Evolutionary conservation across 2,113 vertebrate genomes (phyloP), one percentile per base, ranked within the genome.

Genomic region (Tautogolabrus adspersus): DNA sequence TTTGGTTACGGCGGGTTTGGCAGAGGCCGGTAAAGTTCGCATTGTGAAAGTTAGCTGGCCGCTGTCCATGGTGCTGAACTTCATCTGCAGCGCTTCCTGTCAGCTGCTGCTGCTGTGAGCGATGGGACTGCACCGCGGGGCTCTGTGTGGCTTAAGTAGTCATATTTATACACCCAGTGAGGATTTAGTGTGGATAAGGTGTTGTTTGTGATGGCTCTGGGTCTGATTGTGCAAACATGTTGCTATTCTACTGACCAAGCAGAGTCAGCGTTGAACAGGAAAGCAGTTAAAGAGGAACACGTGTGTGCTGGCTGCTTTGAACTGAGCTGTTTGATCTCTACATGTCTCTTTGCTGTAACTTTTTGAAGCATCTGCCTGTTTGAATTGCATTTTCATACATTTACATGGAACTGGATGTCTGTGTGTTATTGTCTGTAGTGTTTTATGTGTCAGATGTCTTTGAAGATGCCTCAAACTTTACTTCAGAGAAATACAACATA

Each of bases 11-110:
- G 2, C 0, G 26, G 23, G 46, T 75, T 9, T 46, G 65, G 57
- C 30, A 21, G 38, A 12, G 0, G 37, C 65, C 1, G 8, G 4
- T 1, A 21, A 64, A 71, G 75, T 88, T 71, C 70, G 72, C 42
- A 1, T 62, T 42, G 62, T 34, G 44, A 10, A 30, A 72, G 51
- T 72, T 42, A 15, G 44, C 49, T 73, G 82, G 84, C 26, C 21
- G 70, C 91, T 93, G 92, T 94, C 92, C 89, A 81, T 92, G 92
- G 92, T 94, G 68, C 93, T 93, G 91, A 94, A 83, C 3, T 15
- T 22, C 8, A 9, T 23, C 58, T 22, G 55, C 22, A 12, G 40
- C 12, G 3, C 52, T 6, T 26, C 65, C 19, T 54, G 10, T 4
- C 21, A 0, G 42, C 16, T 42, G 51, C 37, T 34, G 37, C 49